Evolutionary conservation across 2,888 invertebrate genomes (phyloP), one percentile per base, ranked within the genome.

Genomic region (Incurvaria masculella): DNA sequence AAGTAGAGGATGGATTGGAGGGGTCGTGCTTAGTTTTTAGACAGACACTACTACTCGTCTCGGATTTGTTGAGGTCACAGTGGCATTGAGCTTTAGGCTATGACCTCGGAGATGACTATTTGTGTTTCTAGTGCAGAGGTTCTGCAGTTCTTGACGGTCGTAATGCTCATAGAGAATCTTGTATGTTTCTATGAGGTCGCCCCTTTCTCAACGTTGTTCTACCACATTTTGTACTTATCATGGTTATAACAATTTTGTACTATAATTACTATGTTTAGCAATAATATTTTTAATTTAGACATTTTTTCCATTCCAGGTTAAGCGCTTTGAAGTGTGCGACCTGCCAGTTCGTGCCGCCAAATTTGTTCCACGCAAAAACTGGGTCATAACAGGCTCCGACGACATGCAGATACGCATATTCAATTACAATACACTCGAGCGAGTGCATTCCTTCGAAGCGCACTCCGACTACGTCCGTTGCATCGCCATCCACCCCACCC

Each of bases 401-500:
- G 94, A 94, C 67, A 94, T 94, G 90, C 91, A 91, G 67, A 89
- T 99, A 21, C 83, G 98, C 52, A 90, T 98, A 23, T 98, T 94
- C 72, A 99, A 99, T 74, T 99, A 99, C 73, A 99, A 99, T 70
- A 99, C 99, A 0, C 70, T 98, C 56, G 99, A 99, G 67, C 81
- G 96, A 57, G 91, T 96, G 4, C 96, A 98, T 64, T 85, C 93
- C 4, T 97, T 93, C 69, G 99, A 99, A 68, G 99, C 99, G 0
- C 99, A 99, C 71, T 96, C 97, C 1, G 99, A 99, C 73, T 99
- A 99, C 69, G 88, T 99, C 20, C 83, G 97, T 53, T 94, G 93
- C 61, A 97, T 99, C 61, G 94, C 92, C 5, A 89, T 99, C 11
- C 99, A 99, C 78, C 98, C 99, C 4, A 93, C 95, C 42, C 98